Conservation (phyloP, 2,113 vertebrate species). For the Tonatia bakeri region DNA sequence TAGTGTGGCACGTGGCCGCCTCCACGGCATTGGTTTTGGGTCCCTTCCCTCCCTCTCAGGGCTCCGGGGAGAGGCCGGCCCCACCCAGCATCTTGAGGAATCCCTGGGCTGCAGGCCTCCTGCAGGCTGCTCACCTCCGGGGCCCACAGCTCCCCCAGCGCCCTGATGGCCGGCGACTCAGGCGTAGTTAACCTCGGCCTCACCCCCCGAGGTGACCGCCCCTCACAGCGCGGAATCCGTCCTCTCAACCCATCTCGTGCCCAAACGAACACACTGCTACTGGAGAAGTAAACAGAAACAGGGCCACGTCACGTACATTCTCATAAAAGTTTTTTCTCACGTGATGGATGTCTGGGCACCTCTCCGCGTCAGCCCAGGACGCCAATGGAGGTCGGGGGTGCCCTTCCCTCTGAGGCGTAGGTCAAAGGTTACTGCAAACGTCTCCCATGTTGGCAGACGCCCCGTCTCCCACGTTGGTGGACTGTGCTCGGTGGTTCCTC, state of each 20-base stretch:
- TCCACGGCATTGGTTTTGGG: rapidly evolving
- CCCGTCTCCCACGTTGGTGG: not conserved
- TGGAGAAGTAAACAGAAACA: not conserved
- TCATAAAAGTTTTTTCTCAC: not conserved
- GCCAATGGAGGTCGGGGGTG: not conserved
- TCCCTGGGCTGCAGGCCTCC: not conserved
- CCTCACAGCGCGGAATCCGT: not conserved
- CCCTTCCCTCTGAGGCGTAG: not conserved
- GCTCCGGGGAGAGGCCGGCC: not conserved
- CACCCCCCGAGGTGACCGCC: not conserved
- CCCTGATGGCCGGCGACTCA: not conserved
- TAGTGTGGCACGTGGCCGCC: not conserved
- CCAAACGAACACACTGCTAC: not conserved
- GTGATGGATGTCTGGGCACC: not conserved
- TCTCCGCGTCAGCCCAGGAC: not conserved
- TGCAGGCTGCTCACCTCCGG: rapidly evolving
- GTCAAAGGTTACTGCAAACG: not conserved
- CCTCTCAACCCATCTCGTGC: not conserved
- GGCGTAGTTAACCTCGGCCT: not conserved
- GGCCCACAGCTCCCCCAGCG: not conserved
- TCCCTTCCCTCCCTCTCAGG: not conserved
- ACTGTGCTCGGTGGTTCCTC: not conserved
- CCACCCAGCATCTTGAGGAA: not conserved
- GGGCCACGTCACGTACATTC: not conserved
- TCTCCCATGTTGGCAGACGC: not conserved